These are phyloP conservation scores for Apeltes quadracus DNA, from an alignment of 2,113 vertebrate species.

Conservation along the genomic window DNA sequence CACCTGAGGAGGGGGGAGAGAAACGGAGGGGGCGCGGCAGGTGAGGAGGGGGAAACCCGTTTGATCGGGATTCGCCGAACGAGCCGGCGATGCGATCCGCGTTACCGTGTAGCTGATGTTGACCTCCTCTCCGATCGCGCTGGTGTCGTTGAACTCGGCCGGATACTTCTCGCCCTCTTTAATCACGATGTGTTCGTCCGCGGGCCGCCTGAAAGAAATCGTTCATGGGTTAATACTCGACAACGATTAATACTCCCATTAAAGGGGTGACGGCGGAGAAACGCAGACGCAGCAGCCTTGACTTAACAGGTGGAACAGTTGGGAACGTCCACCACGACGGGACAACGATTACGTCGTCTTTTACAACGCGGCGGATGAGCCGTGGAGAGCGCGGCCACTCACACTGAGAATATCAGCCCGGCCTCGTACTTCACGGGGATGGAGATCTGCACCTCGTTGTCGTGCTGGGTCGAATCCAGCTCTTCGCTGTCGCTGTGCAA, in stretches of 20 bases:
- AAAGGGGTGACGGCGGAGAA: too few relatives aligned
- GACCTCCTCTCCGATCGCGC: slow-evolving; percentile 87
- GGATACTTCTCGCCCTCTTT: slow-evolving; percentile 84
- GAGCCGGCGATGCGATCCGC: neutral
- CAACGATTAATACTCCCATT: too few relatives aligned
- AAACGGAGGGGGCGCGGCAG: neutral
- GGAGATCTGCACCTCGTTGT: slow-evolving; percentile 84
- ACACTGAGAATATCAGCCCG: slow-evolving; percentile 88
- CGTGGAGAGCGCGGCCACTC: slow-evolving; percentile 43
- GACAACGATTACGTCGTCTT: neutral
- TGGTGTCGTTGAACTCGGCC: slow-evolving; percentile 83
- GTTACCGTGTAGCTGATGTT: slow-evolving; percentile 90
- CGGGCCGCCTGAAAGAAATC: slow-evolving; percentile 46
- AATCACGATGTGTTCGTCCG: slow-evolving; percentile 84
- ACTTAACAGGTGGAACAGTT: neutral
- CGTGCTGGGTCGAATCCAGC: slow-evolving; percentile 75
- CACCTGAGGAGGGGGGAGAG: slow-evolving; percentile 76
- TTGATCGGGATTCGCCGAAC: neutral
- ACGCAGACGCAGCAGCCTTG: neutral
- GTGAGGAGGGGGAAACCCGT: neutral
- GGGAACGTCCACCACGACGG: neutral
- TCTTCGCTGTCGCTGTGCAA: slow-evolving; percentile 92
- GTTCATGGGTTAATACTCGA: too few relatives aligned
- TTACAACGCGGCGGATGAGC: neutral
- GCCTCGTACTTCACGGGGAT: slow-evolving; percentile 90